Evolutionary conservation across 2,888 invertebrate species (phyloP).

Genomic region (Drosophila pseudotakahashii): DNA sequence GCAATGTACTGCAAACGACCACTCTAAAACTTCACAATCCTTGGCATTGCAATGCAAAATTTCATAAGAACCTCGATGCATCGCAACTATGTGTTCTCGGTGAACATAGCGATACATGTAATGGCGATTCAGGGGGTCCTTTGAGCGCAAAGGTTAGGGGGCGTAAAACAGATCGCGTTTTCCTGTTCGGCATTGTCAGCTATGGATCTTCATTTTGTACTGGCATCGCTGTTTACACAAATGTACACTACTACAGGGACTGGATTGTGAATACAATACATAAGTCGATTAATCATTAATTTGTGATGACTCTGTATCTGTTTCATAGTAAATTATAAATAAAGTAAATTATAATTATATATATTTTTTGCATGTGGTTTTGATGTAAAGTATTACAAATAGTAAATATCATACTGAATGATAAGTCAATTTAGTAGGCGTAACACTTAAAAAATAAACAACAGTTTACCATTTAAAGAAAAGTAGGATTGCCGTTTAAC

Average conservation of each 20-base stretch:
- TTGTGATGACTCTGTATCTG: too few relatives aligned
- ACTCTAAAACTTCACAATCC: accelerated
- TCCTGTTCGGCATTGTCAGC: background rate
- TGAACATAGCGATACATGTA: background rate
- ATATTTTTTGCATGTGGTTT: too few relatives aligned
- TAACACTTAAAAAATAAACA: too few relatives aligned
- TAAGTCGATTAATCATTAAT: too few relatives aligned
- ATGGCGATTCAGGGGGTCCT: background rate
- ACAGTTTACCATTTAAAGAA: too few relatives aligned
- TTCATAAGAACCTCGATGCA: accelerated
- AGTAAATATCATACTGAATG: too few relatives aligned
- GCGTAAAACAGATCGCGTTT: background rate
- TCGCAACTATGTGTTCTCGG: background rate
- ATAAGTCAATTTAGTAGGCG: too few relatives aligned
- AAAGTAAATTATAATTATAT: too few relatives aligned
- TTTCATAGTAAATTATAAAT: too few relatives aligned
- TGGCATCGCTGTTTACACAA: background rate
- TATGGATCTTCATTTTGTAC: background rate
- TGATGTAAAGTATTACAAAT: too few relatives aligned
- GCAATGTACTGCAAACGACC: background rate
- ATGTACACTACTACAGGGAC: background rate
- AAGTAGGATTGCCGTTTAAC: too few relatives aligned
- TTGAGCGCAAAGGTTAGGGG: background rate
- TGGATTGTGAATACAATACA: background rate
- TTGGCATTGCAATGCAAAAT: accelerated